Base-by-base conservation (phyloP, 1,140 invertebrate species). In the Nomia melanderi region DNA sequence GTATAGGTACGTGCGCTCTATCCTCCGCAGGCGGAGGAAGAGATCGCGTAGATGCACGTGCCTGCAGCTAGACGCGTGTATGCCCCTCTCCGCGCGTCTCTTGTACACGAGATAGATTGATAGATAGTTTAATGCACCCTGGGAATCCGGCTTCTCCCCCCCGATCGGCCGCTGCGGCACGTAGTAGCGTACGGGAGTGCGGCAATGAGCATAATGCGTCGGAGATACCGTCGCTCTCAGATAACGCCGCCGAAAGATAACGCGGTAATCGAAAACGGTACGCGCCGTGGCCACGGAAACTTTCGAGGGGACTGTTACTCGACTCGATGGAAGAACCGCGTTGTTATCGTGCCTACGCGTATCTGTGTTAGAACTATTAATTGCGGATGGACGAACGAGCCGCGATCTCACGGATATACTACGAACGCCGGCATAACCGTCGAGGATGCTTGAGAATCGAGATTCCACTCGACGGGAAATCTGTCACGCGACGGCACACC, bases 41-140 rank as follows among this genome's bases (percentile, higher is more conserved):
- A 67, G 77, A 78, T 75, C 77, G 62, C 71, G 62, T 47, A 33
- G 77, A 67, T 79, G 72, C 77, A 75, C 77, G 77, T 79, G 77
- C 56, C n/a, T 63, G 64, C 29, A 23, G 36, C 17, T 39, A 54
- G 63, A 50, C 65, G 60, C 66, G 47, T 5, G 67, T 65, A 78
- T 71, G 44, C 66, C 71, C 78, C 69, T 23, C 31, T 47, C 17
- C 47, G 4, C 33, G 27, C 44, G 64, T 75, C 72, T 62, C 74
- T 63, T 74, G 50, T 69, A 74, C 81, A 64, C 44, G 44, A 84
- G 82, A 84, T 84, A 83, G 78, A 84, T 84, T 84, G 82, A 84
- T 84, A 84, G 82, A 84, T 84, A 84, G 82, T 79, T 84, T 84
- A 85, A 85, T 85, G 82, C 83, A 85, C 83, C 78, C 76, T 82